Evolutionary conservation across 2,888 invertebrate species (phyloP), one percentile per base, ranked within the genome.

Genomic region (Dermolepida albohirtum): DNA sequence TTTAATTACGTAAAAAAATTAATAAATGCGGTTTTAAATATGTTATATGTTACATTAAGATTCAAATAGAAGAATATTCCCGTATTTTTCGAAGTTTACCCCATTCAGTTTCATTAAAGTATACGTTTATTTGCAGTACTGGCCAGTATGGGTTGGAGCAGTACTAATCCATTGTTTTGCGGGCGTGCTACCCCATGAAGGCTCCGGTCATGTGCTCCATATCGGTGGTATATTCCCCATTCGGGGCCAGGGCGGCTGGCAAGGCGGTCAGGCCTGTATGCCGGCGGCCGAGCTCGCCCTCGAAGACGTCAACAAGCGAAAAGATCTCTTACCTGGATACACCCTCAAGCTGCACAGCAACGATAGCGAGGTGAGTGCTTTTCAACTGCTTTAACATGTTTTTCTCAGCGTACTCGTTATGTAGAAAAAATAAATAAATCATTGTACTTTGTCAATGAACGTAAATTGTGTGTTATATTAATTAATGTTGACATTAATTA

Each of bases 171-270:
- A 80, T 72, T 76, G 77, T 75, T 74, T 74, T 73, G 73, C 70
- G 72, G 71, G 71, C 55, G 71, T 73, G 50, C 70, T 73, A 51
- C 74, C 75, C 41, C 76, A 77, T 63, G 78, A 80, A 49, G 82
- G 85, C 69, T 86, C 87, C 52, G 88, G 88, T 75, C 91, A 92
- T 84, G 93, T 94, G 79, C 86, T 97, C 77, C 95, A 97, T 84
- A 96, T 98, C 82, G 99, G 98, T 65, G 98, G 97, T 64, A 97
- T 98, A 79, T 99, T 99, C 84, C 98, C 99, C 43, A 98, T 98
- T 87, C 92, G 90, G 66, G 98, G 96, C 57, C 92, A 95, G 79
- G 96, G 97, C 59, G 97, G 97, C 76, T 98, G 98, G 98, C 97
- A 98, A 80, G 98, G 98, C 40, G 98, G 98, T 4, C 95, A 96